These are phyloP conservation scores for Anhinga rufa DNA, from an alignment of 2,113 vertebrate genomes.

Conservation along the genomic window DNA sequence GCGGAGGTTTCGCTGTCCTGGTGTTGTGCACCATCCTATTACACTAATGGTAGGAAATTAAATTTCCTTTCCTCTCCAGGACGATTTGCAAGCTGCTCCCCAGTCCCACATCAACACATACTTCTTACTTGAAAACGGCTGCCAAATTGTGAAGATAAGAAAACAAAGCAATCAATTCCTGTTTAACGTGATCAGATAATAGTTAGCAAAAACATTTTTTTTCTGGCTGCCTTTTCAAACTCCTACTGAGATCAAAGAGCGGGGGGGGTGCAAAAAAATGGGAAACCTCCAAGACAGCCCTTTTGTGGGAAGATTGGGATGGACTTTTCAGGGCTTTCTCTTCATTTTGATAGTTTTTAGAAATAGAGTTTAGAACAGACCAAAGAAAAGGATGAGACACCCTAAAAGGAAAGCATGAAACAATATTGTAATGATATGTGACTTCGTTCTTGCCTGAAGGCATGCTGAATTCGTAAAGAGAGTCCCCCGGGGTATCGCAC, in stretches of 20 bases:
- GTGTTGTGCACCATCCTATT: background rate
- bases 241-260: background rate
- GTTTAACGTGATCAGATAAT: constrained; percentile 29
- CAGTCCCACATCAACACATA: background rate
- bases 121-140: background rate
- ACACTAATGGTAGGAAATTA: background rate
- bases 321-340: background rate
- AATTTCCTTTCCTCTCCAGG: background rate
- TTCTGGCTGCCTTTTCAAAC: background rate
- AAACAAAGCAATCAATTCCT: constrained; percentile 26
- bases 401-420: constrained; percentile 42
- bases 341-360: constrained; percentile 45
- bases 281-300: background rate
- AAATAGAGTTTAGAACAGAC: background rate
- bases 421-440: constrained; percentile 73
- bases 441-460: constrained; percentile 67
- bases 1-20: background rate
- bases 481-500: constrained; percentile 79
- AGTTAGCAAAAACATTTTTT: background rate
- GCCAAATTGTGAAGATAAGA: background rate
- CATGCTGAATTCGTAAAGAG: constrained; percentile 75
- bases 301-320: background rate
- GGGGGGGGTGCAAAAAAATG: background rate
- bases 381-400: background rate
- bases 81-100: background rate